These are phyloP conservation scores for Lasioglossum marginatum DNA, from an alignment of 2,888 invertebrate genomes.

Conservation along the genomic window DNA sequence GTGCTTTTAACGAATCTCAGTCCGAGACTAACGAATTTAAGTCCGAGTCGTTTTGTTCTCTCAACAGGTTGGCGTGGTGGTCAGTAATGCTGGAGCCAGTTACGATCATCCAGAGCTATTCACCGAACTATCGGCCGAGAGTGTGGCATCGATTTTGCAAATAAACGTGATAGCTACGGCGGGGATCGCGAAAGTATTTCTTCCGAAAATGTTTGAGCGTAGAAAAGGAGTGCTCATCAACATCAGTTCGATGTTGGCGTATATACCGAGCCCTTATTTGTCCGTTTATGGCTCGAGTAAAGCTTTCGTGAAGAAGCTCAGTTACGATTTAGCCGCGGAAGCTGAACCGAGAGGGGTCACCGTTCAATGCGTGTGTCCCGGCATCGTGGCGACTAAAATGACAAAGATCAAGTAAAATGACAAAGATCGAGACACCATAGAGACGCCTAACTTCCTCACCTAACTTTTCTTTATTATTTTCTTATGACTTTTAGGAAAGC, in stretches of 20 bases:
- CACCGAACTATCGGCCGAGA: conserved; percentile 81
- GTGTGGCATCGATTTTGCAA: conserved; percentile 79
- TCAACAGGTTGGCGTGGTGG: conserved; percentile 80
- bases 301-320: conserved; percentile 93
- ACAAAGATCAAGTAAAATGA: conserved; percentile 88
- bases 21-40: too few relatives aligned
- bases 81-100: conserved; percentile 90
- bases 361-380: conserved; percentile 93
- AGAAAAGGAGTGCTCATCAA: conserved; percentile 95
- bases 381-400: conserved; percentile 97
- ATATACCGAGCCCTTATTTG: conserved; percentile 92
- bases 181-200: conserved; percentile 87
- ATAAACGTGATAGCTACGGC: conserved; percentile 86
- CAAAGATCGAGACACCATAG: neutral
- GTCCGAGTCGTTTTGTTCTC: neutral
- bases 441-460: too few relatives aligned
- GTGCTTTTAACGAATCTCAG: neutral
- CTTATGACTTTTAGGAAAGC: conserved; percentile 82
- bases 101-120: conserved; percentile 87
- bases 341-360: conserved; percentile 90
- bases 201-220: conserved; percentile 94
- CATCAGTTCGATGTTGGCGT: conserved; percentile 93
- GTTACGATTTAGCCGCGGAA: conserved; percentile 91
- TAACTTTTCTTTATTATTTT: neutral
- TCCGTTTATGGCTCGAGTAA: conserved; percentile 96